Base-by-base conservation (phyloP, 1,140 invertebrate genomes). In the Solenopsis fugax region DNA sequence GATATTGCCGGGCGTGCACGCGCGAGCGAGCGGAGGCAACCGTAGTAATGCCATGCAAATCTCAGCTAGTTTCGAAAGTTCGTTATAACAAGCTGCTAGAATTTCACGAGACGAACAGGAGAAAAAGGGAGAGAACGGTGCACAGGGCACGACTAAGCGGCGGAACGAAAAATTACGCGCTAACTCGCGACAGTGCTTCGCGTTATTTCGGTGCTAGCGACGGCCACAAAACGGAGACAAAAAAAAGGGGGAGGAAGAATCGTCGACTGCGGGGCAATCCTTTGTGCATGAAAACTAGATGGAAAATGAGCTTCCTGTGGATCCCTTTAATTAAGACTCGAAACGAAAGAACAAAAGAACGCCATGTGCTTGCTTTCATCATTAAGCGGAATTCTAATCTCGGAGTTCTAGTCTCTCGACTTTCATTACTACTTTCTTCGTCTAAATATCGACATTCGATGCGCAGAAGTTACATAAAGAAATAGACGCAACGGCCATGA, bases 41-140 rank as follows among this genome's bases (percentile, higher is more conserved):
- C 45, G 48, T 52, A 24, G 80, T 92, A 92, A 92, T 91, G 90
- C 56, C 69, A 92, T 93, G 92, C 90, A 92, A 93, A 93, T 93
- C 90, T 92, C 90, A 87, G 87, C 84, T 92, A 90, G 90, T 91
- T 92, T 75, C 90, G 64, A 92, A 93, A 93, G 91, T 93, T 93
- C 87, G 86, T 92, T 92, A 90, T 89, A 88, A 88, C 86, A 88
- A 89, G 75, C 81, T 90, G 76, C 69, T 37, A 75, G 86, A 88
- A 84, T 91, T 87, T 85, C 73, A 54, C 56, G 71, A 84, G 67
- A 64, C 58, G 48, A 73, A 73, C 54, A 73, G 56, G 64, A 67
- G 62, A 50, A 80, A 80, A 58, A 80, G 24, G 24, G 52, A 41
- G n/a, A 67, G 76, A 80, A 21, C 24, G 71, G n/a, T 29, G 58